Conservation (phyloP, 2,888 invertebrate species). For the Aproaerema taeniolella region DNA sequence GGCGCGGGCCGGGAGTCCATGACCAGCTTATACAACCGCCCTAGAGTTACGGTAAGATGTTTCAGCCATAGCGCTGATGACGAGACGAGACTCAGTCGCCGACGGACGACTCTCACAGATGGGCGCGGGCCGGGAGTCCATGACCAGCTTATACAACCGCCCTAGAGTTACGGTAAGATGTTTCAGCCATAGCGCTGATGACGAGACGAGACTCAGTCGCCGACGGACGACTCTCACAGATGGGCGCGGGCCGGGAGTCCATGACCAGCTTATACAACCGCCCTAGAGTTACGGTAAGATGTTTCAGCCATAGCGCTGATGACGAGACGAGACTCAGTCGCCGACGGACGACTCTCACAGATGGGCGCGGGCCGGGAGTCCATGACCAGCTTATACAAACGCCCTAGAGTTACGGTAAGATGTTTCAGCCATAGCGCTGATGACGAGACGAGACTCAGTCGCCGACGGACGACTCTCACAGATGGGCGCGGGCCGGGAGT, state of each 20-base stretch:
- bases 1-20: slow-evolving; percentile 35
- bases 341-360: slow-evolving; percentile 83
- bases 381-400: slow-evolving; percentile 36
- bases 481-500: slow-evolving; percentile 36
- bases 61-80: slow-evolving; percentile 90
- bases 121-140: slow-evolving; percentile 34
- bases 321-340: slow-evolving; percentile 87
- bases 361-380: slow-evolving; percentile 36
- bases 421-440: no score
- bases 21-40: slow-evolving; percentile 39
- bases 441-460: slow-evolving; percentile 88
- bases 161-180: slow-evolving; percentile 72
- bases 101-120: slow-evolving; percentile 83
- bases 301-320: no score
- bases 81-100: slow-evolving; percentile 86
- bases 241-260: slow-evolving; percentile 36
- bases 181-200: no score
- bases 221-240: slow-evolving; percentile 82
- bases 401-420: slow-evolving; percentile 70
- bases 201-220: slow-evolving; percentile 87
- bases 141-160: slow-evolving; percentile 38
- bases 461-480: slow-evolving; percentile 83
- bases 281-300: slow-evolving; percentile 70
- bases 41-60: slow-evolving; percentile 73
- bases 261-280: slow-evolving; percentile 38